A percentile compares a stretch with the other conserved stretches of the same genome.
Conservation (phyloP, 37 sponge, comb jelly and placozoan species). For the Oopsacas minuta region DNA sequence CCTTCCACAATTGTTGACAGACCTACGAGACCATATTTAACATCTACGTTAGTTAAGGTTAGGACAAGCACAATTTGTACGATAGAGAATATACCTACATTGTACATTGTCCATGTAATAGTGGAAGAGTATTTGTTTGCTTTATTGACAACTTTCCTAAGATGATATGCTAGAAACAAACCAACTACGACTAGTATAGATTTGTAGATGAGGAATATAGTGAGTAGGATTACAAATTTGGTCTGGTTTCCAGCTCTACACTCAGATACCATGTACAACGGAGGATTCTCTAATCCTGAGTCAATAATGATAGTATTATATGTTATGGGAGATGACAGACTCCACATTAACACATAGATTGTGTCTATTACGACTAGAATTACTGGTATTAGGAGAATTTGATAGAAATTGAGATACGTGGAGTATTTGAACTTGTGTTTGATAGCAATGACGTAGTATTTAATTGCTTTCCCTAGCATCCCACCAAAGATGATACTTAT, state of each 20-base stretch:
- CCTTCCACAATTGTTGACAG: not conserved
- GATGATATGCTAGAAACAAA: not conserved
- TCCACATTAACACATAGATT: not conserved
- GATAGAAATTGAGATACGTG: not conserved
- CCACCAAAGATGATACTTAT: slow-evolving; percentile 5
- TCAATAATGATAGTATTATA: not conserved
- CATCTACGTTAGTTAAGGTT: not conserved
- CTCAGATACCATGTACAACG: not conserved
- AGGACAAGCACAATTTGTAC: not conserved
- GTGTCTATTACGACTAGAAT: not conserved
- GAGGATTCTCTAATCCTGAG: not conserved
- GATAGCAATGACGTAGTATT: not conserved
- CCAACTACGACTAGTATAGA: not conserved
- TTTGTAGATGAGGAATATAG: not conserved
- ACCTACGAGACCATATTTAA: not conserved
- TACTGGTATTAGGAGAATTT: not conserved
- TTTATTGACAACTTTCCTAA: slow-evolving; percentile 1
- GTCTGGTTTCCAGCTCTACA: not conserved
- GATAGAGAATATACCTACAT: not conserved
- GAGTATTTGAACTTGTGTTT: not conserved
- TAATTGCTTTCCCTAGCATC: not conserved
- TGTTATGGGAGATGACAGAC: not conserved
- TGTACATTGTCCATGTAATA: slow-evolving; percentile 12
- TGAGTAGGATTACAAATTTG: not conserved
- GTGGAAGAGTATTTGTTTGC: not conserved